Evolutionary conservation across 1,140 invertebrate genomes (phyloP), one percentile per base, ranked within the genome.

Genomic region (Tetramorium alpestre): DNA sequence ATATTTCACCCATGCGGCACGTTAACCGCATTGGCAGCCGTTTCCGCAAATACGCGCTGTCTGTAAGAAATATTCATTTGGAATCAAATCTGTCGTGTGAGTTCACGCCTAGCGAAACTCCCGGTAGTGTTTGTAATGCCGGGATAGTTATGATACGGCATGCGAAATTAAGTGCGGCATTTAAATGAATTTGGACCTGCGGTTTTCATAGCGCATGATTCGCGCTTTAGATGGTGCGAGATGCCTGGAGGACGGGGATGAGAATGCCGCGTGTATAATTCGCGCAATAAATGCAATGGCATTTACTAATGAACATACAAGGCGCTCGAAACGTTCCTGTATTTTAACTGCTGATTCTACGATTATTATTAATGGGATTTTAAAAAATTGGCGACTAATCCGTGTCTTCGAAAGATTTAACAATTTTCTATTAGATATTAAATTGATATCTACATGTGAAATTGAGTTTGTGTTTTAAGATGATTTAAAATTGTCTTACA

Each of bases 1-100:
- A 84, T 84, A 75, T 84, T 84, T 84, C n/a, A 84, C 54, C 25
- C 67, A 38, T 28, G 7, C 41, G 3, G 28, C 67, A 41, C 67
- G 67, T 49, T 84, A 81, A 70, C 49, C 69, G n/a, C 64, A 69
- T 13, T n/a, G n/a, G n/a, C 49, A 41, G n/a, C 16, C 28, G 54
- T 18, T 44, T 41, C 16, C 8, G n/a, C 16, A 44, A 41, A 56
- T 7, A 51, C 33, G 38, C 49, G 18, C 5, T 18, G 25, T 25
- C 18, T 2, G 41, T 56, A 60, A 73, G 65, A 72, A 81, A 72
- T 44, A 81, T 60, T 84, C 44, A 38, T 75, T 60, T 49, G 5
- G n/a, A 60, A 60, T 73, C 41, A 70, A 38, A 75, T 7, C 44
- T 6, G 22, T 22, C 22, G 6, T 33, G 25, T 44, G 25, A 13